Evolutionary conservation across 1,140 invertebrate genomes (phyloP), one percentile per base, ranked within the genome.

Genomic region (Hyphantria cunea): DNA sequence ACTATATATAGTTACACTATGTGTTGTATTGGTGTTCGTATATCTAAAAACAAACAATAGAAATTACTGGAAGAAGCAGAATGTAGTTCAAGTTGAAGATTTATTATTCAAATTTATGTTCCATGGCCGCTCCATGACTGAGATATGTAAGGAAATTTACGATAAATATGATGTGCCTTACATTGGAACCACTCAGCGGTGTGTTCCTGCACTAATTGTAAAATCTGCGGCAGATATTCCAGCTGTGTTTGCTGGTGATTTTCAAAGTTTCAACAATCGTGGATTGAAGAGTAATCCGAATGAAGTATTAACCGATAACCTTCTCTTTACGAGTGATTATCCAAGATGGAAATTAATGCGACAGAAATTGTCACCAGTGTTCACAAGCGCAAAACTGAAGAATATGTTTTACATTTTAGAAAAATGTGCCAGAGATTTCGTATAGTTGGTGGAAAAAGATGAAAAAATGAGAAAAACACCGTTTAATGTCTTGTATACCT

Each of bases 221-320:
- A 78, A 74, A 62, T 87, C 93, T 72, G 76, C 90, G 3, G 84
- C 92, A 17, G 76, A 94, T 8, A 78, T 94, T 7, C 91, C 92
- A 70, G 66, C 82, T 11, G 88, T 94, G n/a, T 50, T 93, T 0
- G 78, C 92, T 7, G 85, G 88, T 53, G 91, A 92, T 59, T 92
- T 92, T 63, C 78, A 87, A 55, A 77, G 79, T 62, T 92, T 92
- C 61, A 56, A 80, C 52, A 73, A 72, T 11, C 76, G 86, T 49
- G 81, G 84, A 14, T 51, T 89, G 0, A n/a, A 58, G 5, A 56
- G 70, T 3, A 86, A 82, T 64, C 44, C 77, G 44, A 72, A 82
- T 11, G 91, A 92, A 58, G 47, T 77, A 17, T 64, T 91, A 4
- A 54, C 80, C n/a, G 76, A 87, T 25, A 91, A 83, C 50, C 56